Evolutionary conservation across 2,888 invertebrate species (phyloP).

Genomic region (Tenthredo scrophulariae): DNA sequence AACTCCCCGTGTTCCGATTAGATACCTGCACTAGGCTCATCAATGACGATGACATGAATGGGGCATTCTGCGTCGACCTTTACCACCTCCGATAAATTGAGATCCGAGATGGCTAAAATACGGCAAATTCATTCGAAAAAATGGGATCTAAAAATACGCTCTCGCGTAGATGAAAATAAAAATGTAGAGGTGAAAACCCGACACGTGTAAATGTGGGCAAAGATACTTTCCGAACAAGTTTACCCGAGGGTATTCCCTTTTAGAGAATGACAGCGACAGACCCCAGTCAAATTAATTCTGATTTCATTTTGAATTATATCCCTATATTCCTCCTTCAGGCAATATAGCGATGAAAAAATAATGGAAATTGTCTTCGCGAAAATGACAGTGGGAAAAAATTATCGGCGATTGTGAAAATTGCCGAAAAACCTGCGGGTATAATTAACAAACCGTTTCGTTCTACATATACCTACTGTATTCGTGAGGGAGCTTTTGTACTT

Average conservation of each 20-base stretch:
- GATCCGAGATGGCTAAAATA: background rate
- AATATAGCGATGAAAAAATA: background rate
- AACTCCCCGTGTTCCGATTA: constrained; percentile 32
- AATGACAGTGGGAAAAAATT: background rate
- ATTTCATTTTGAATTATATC: background rate
- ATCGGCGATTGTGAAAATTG: background rate
- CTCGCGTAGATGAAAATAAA: background rate
- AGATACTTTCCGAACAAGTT: background rate
- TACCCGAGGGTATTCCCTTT: background rate
- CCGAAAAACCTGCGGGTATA: background rate
- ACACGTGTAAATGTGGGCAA: background rate
- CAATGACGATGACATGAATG: background rate
- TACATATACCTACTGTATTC: no score
- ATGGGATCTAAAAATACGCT: background rate
- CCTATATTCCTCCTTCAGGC: background rate
- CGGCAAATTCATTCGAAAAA: no score
- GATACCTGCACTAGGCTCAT: background rate
- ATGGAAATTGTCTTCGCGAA: background rate
- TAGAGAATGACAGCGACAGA: background rate
- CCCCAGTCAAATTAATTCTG: background rate
- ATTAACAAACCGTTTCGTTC: constrained; percentile 4
- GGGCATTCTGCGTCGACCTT: background rate
- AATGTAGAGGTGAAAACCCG: background rate
- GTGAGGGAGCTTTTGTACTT: background rate
- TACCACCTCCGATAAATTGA: background rate